Evolutionary conservation across 1,140 invertebrate genomes (phyloP).

Genomic region (Whitmania pigra): DNA sequence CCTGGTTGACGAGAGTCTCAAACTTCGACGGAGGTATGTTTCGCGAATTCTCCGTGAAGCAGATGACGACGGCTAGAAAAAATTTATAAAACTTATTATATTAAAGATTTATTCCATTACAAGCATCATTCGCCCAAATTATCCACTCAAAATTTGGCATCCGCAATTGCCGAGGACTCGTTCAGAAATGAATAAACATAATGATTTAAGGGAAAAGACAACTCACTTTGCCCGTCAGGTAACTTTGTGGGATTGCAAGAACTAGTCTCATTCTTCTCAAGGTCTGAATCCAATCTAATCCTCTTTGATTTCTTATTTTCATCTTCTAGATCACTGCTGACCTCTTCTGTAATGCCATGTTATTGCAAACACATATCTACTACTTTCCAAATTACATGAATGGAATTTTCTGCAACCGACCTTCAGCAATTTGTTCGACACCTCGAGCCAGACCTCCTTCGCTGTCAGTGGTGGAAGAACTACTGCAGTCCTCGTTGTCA

Average conservation of each 20-base stretch:
- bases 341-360: no score
- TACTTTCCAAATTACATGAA: neutral
- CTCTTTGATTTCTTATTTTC: no score
- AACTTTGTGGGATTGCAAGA: no score
- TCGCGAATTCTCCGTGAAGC: constrained; percentile 11
- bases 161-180: neutral
- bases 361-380: neutral
- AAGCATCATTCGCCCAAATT: neutral
- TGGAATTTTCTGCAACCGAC: neutral
- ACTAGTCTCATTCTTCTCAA: no score
- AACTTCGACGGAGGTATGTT: neutral
- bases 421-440: neutral
- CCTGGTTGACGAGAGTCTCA: neutral
- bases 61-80: constrained; percentile 10
- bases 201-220: neutral
- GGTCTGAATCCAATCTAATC: no score
- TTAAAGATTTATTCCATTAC: neutral
- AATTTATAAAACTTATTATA: constrained; percentile 2
- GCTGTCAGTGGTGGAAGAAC: neutral
- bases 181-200: neutral
- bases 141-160: neutral
- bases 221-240: no score
- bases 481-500: neutral
- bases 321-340: no score
- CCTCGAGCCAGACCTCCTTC: neutral